Base-by-base conservation (phyloP, 1,140 invertebrate species). In the Hetaerina americana region DNA sequence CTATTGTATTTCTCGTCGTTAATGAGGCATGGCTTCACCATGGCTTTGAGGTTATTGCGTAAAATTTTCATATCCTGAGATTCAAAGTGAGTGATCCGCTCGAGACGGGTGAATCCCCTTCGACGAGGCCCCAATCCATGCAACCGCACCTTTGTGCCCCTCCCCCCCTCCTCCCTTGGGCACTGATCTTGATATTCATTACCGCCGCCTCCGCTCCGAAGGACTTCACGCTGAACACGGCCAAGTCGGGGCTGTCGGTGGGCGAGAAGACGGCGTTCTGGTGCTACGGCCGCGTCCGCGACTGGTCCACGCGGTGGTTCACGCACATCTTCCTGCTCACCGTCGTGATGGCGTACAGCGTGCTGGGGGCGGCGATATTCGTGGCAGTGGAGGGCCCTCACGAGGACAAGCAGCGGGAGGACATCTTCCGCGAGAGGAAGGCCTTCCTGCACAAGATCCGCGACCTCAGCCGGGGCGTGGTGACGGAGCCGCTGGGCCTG, bases 261-360 rank as follows among this genome's bases (percentile, higher is more conserved):
- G 92, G 92, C 22, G 91, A 94, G 80, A 93, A 92, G 78, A 86
- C 86, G 73, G 89, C 89, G 0, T 91, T 88, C 76, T 92, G 90
- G 85, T 80, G 92, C 68, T 92, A 92, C 77, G 87, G 88, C 73
- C 71, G 82, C 81, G 80, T 92, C 66, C 88, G 88, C 78, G 82
- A 85, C 15, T 88, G 88, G 84, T 94, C 91, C 0, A 89, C 87
- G 76, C 87, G 87, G 73, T 95, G 92, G 92, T 94, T 95, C 79
- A 94, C 92, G 8, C 93, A 95, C 82, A 86, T 93, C 31, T 93
- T 95, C 79, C 84, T 95, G 71, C 86, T 90, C 75, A 76, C 91
- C 70, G 87, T 94, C 74, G 85, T 95, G 28, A 81, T 89, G 27
- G 80, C 88, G 5, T 95, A 94, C 79, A 94, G 88, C 74, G 80